Base-by-base conservation (phyloP, 2,113 vertebrate genomes). In the Fulica atra region DNA sequence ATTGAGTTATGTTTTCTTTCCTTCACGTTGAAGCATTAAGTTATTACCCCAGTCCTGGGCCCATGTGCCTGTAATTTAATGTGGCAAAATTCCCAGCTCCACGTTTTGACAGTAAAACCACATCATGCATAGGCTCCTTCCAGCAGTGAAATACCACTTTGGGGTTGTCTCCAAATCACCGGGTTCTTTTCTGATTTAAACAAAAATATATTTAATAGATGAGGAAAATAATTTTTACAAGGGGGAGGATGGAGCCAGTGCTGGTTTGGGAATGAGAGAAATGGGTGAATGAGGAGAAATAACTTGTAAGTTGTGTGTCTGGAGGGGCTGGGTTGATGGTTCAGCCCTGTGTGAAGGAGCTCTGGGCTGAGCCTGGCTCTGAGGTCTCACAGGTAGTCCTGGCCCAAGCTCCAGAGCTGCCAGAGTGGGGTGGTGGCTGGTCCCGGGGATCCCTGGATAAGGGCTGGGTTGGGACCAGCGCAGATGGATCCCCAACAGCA, bases 1-100 rank as follows among this genome's bases (percentile, higher is more conserved):
- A 91, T 81, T 72, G 74, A 93, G 53, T 81, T 81, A 51, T 81
- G 69, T 91, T 88, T 91, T 88, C 79, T 91, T 91, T 90, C 83
- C 79, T 87, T 71, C 79, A 18, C 46, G 3, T 54, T 38, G 91
- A 84, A 90, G 91, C 73, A 81, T 86, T 87, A 95, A 84, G 83
- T 63, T 70, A 76, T 88, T 88, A 74, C 72, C 79, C 82, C 33
- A 1, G 6, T 76, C 51, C 91, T 31, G 72, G 68, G 38, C 71
- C 68, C 33, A 56, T 6, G 66, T 16, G 64, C 74, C 93, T 78
- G 51, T 50, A 68, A 94, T 92, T 92, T 86, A 38, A 81, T 18
- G 2, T 86, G 93, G 89, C 93, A 89, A 68, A 86, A 78, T 86
- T 94, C 93, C 93, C 86, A 92, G 89, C 14, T 56, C 69, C 56